These are phyloP conservation scores for Scaptomyza pallida DNA, from an alignment of 1,140 invertebrate genomes.

Conservation along the genomic window DNA sequence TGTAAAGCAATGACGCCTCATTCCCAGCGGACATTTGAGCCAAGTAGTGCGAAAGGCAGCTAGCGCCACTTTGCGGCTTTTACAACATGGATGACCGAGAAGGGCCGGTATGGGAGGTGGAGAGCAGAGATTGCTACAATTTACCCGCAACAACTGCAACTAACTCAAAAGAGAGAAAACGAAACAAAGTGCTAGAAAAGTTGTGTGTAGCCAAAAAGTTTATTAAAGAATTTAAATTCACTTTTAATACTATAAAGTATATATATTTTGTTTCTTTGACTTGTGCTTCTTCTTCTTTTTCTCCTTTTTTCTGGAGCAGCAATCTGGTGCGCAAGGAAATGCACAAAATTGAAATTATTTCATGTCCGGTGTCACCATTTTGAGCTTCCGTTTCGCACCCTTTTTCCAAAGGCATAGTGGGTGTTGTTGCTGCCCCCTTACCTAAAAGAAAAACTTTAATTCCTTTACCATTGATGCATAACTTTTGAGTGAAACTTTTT, in stretches of 20 bases:
- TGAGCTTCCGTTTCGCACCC: slow-evolving; percentile 55
- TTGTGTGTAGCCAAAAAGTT: slow-evolving; percentile 57
- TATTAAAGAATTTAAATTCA: slow-evolving; percentile 81
- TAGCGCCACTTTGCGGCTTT: slow-evolving; percentile 63
- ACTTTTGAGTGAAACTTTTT: slow-evolving; percentile 53
- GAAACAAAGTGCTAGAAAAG: slow-evolving; percentile 25
- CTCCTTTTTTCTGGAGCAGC: slow-evolving; percentile 37
- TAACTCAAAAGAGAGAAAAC: slow-evolving; percentile 5
- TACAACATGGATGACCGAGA: slow-evolving; percentile 17
- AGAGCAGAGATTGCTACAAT: slow-evolving; percentile 8
- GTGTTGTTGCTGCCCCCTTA: too few species aligned
- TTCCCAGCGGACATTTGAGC: slow-evolving; percentile 61
- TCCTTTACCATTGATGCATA: slow-evolving; percentile 62
- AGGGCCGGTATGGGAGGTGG: too few species aligned
- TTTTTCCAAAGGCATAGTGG: slow-evolving; percentile 24
- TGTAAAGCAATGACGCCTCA: slow-evolving; percentile 80
- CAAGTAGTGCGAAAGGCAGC: slow-evolving; percentile 37
- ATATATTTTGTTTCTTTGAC: slow-evolving; percentile 45
- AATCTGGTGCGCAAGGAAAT: slow-evolving; percentile 63
- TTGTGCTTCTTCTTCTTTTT: too few species aligned
- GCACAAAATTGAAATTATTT: slow-evolving; percentile 82
- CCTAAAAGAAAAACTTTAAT: slow-evolving; percentile 46
- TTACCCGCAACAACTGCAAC: slow-evolving; percentile 32
- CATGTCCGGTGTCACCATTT: slow-evolving; percentile 77
- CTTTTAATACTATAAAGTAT: slow-evolving; percentile 62